Evolutionary conservation across 2,888 invertebrate species (phyloP), one percentile per base, ranked within the genome.

Genomic region (Xestia sexstrigata): DNA sequence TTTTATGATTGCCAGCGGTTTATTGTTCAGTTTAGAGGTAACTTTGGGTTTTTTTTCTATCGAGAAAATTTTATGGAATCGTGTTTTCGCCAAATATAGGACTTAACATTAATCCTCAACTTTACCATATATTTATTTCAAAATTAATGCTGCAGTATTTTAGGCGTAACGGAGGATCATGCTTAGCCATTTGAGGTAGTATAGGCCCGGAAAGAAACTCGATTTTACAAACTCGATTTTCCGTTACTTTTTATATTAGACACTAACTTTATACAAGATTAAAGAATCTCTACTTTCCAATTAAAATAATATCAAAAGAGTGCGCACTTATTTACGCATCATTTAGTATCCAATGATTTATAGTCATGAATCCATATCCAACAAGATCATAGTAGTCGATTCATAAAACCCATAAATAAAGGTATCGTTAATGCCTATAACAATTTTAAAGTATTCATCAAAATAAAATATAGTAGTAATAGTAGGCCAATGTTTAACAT

Each of bases 321-420:
- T 30, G 30, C 74, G 63, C 35, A 30, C n/a, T 70, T 73, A 74
- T 73, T 78, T 70, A 63, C 7, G 63, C 63, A 74, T 78, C 23
- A 63, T 70, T 79, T 68, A 68, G 35, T 47, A 70, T 66, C 52
- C 60, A 71, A 52, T 73, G 75, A 81, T 85, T 79, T 81, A 83
- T 70, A 39, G 42, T 58, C n/a, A 65, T 74, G 11, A 81, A 83
- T 80, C 78, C 73, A 71, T 84, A 62, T 78, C 70, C 52, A 79
- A 70, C 55, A 78, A 49, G 20, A 71, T 76, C 76, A 62, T 69
- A 73, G 58, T 76, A 76, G n/a, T 76, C 63, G 78, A 39, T 88
- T 81, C 72, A 70, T 72, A 78, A 85, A 85, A 74, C 60, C 39
- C 72, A 70, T 85, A 83, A 85, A 88, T 76, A 70, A 71, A 75